A percentile compares a stretch with the other conserved stretches of the same genome.
These are phyloP conservation scores for Ophonus ardosiacus DNA, from an alignment of 2,888 invertebrate species.

Conservation along the genomic window DNA sequence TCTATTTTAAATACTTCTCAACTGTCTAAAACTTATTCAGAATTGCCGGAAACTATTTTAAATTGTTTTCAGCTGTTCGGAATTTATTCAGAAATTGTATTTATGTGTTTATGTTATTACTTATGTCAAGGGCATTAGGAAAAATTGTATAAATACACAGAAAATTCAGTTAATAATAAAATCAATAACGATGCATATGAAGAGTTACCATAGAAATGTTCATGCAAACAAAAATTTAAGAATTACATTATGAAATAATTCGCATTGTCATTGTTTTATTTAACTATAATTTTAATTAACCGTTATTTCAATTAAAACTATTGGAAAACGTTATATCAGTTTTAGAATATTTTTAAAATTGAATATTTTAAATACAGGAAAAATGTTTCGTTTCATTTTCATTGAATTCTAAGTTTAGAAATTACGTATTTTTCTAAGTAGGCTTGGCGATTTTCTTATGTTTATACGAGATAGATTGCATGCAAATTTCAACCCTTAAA, in stretches of 20 bases:
- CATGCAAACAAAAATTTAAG: not conserved
- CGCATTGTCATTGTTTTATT: no score
- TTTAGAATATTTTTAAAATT: no score
- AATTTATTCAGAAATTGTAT: no score
- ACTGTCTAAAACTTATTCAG: not conserved
- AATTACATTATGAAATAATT: no score
- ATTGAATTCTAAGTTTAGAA: not conserved
- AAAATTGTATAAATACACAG: not conserved
- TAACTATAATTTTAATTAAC: no score
- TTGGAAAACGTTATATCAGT: no score
- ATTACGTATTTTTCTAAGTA: no score
- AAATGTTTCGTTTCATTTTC: not conserved
- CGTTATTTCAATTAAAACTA: no score
- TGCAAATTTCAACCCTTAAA: no score
- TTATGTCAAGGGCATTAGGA: not conserved
- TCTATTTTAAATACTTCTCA: not conserved
- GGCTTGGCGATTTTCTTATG: no score
- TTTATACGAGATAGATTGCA: no score
- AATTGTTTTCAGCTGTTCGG: not conserved
- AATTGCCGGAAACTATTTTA: not conserved
- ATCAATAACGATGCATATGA: constrained; percentile 19
- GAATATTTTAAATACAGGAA: not conserved
- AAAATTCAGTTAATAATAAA: constrained; percentile 4
- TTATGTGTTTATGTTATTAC: not conserved
- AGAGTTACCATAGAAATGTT: constrained; percentile 4